Evolutionary conservation across 2,797 vertebrate species (phyloP).

Genomic region (Danionella dracula): DNA sequence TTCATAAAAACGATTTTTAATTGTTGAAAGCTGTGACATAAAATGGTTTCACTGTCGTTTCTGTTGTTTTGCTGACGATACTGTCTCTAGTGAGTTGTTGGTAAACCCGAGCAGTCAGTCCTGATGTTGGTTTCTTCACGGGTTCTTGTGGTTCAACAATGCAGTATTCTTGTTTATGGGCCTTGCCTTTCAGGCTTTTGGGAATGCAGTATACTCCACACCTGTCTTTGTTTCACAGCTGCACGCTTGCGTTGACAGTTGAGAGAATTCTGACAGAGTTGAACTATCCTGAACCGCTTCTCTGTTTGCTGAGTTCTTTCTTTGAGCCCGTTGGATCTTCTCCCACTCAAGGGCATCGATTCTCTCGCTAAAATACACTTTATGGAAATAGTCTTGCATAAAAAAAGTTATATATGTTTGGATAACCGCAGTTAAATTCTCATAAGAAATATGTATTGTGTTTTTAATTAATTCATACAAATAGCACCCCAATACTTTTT

Average conservation of each 20-base stretch:
- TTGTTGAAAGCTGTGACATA: too few species aligned
- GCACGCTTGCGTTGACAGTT: constrained; percentile 23
- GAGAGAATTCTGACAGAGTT: not conserved
- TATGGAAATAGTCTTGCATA: too few species aligned
- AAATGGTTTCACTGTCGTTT: too few species aligned
- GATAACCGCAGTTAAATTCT: too few species aligned
- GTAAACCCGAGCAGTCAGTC: not conserved
- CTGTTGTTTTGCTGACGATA: not conserved
- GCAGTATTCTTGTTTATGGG: constrained; percentile 21
- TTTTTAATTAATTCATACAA: too few species aligned
- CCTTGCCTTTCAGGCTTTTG: constrained; percentile 34
- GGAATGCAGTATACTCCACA: constrained; percentile 36
- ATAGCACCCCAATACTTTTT: too few species aligned
- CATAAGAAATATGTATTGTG: too few species aligned
- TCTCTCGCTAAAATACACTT: not conserved
- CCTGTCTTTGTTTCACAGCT: constrained; percentile 38
- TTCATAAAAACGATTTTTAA: too few species aligned
- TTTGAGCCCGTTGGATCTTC: not conserved
- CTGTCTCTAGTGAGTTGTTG: not conserved
- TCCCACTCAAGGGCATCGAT: not conserved
- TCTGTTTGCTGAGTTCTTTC: not conserved
- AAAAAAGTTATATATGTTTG: too few species aligned
- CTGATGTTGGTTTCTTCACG: not conserved
- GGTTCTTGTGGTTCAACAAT: constrained; percentile 3
- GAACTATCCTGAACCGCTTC: not conserved